phyloP scores from a whole-genome alignment of 2,797 vertebrate species.

The Megalops cyprinoides region DNA sequence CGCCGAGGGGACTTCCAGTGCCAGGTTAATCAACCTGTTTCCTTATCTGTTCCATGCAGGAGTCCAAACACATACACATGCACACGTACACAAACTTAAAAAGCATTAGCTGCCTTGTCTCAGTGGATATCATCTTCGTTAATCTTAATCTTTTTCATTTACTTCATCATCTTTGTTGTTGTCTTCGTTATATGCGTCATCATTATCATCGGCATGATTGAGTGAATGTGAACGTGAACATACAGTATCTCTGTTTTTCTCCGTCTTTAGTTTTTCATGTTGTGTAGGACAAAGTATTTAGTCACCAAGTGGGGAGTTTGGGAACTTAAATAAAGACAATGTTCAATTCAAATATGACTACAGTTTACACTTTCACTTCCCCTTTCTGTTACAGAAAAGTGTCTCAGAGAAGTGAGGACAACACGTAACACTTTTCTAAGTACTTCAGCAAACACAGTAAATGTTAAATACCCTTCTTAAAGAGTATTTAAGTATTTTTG shows the following conservation, averaged over 20 bases:
- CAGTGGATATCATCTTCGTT: background rate
- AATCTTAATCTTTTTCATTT: background rate
- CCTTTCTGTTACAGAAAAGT: background rate
- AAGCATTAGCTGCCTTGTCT: background rate
- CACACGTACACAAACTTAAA: no score
- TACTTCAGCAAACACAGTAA: no score
- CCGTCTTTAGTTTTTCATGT: no score
- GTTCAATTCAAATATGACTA: background rate
- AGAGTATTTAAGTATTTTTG: no score
- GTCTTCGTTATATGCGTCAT: no score
- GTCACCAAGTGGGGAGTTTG: background rate
- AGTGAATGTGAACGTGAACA: no score
- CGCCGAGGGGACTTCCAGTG: background rate
- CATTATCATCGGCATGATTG: no score
- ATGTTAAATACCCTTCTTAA: no score
- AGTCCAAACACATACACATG: background rate
- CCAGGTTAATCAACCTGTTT: background rate
- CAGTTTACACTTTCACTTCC: background rate
- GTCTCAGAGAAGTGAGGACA: background rate
- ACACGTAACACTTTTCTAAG: no score
- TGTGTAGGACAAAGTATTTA: background rate
- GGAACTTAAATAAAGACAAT: background rate
- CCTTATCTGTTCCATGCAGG: background rate
- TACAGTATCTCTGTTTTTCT: no score
- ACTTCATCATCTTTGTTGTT: background rate